Evolutionary conservation across 2,113 vertebrate genomes (phyloP).

Genomic region (Nothocercus julius): DNA sequence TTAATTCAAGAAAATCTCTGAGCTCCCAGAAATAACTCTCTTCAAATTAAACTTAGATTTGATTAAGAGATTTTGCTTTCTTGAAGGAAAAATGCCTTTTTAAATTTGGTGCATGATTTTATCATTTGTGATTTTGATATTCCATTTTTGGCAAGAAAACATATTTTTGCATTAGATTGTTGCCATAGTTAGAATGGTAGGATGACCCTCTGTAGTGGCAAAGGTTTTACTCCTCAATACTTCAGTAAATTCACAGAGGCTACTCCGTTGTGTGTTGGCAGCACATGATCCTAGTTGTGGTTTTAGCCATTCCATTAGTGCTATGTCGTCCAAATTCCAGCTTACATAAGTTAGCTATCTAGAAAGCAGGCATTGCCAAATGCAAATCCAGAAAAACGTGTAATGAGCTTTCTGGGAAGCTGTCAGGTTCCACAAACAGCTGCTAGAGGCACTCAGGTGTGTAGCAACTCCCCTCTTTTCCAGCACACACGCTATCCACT

Average conservation of each 20-base stretch:
- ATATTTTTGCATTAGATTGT: background rate
- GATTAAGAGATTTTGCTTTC: background rate
- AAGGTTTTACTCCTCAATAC: background rate
- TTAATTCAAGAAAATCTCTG: background rate
- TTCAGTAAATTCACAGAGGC: background rate
- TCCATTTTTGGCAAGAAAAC: background rate
- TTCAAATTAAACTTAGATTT: background rate
- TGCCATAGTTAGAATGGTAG: background rate
- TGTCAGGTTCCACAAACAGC: background rate
- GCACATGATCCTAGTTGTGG: background rate
- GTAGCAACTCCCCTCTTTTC: slow-evolving; percentile 10
- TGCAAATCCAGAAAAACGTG: background rate
- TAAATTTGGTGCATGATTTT: background rate
- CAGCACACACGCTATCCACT: background rate
- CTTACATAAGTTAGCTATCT: background rate
- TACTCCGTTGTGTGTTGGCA: background rate
- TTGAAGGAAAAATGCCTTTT: background rate
- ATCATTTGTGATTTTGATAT: background rate
- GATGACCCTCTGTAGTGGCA: background rate
- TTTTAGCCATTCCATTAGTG: background rate
- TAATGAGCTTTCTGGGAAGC: slow-evolving; percentile 10
- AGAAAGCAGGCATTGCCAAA: background rate
- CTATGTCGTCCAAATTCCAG: background rate
- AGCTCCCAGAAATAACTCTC: background rate
- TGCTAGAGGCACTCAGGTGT: slow-evolving; percentile 44